Base-by-base conservation (phyloP, 2,888 invertebrate species). In the Mesorhabditis spiculigera region DNA sequence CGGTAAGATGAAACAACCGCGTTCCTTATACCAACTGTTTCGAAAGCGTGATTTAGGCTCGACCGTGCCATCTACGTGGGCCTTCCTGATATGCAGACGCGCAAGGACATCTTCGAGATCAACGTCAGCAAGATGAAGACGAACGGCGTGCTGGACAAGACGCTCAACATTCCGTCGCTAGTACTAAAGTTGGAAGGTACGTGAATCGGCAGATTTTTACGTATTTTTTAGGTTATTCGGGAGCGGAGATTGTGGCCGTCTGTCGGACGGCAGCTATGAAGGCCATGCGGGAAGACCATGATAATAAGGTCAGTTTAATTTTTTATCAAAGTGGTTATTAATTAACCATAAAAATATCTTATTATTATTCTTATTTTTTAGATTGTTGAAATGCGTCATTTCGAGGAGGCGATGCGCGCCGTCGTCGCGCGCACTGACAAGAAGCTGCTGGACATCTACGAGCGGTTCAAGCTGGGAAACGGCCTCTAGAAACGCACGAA, bases 31-130 rank as follows among this genome's bases (percentile, higher is more conserved):
- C 41, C n/a, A 58, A 44, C 42, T 5, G n/a, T 16, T n/a, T 28
- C 4, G 16, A 43, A 10, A 8, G 16, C 58, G 64, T 66, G 63
- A 72, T 80, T 96, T 0, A 90, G 96, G 64, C 89, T 97, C 65
- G 95, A 95, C 87, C 89, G 93, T 70, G 90, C 95, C 44, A 91
- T 97, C 68, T 94, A 97, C 86, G 95, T 98, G 0, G 93, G 94
- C 0, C 87, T 98, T 68, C 97, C 97, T 0, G 92, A 95, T 87
- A 87, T 87, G 0, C 89, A 90, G 65, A 93, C 95, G 0, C 89
- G 97, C 63, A 75, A 88, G 67, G 92, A 93, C 85, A 95, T 98
- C 76, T 90, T 97, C 66, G 88, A 89, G 69, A 90, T 95, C 62
- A 91, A 72, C 63, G 72, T 74, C 45, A 72, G 65, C 5, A 77